Base-by-base conservation (phyloP, 2,797 vertebrate genomes). In the Macropus fuliginosus region DNA sequence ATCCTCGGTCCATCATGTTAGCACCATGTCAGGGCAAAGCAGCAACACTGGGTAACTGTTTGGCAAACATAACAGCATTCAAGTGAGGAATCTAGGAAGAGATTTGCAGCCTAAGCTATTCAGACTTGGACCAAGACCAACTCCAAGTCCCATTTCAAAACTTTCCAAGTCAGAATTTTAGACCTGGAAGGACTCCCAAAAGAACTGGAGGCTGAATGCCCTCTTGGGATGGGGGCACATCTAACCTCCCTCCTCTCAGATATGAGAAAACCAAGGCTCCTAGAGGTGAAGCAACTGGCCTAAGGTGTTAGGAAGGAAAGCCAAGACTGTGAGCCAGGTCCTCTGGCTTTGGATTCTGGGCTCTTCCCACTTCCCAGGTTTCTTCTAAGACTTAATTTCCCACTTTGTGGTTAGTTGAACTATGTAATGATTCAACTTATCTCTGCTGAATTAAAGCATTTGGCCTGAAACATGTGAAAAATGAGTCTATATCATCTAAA, bases 1-100 rank as follows among this genome's bases (percentile, higher is more conserved):
- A 97, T 98, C 97, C 97, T 98, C 96, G 96, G 97, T 97, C 98
- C 96, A 98, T 98, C 97, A 98, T 98, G 98, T 98, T 98, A 98
- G 97, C 97, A 97, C 97, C 97, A 92, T 98, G 97, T 98, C 97
- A 98, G 98, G 98, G 97, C 96, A 98, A 98, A 98, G 97, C 97
- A 98, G 98, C 97, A 98, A 97, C 96, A 97, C 97, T 97, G 96
- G 97, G 97, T 97, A 97, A 97, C 95, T 97, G 97, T 93, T 98
- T 97, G 95, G 97, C 97, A 97, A 97, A 96, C 56, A 95, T 94
- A 95, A 97, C 94, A 93, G 96, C 98, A 97, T 96, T 98, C 95
- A 96, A 98, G 95, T 95, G 91, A 98, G 98, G 97, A 8, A 96
- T 97, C 66, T 94, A 97, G 97, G 94, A 94, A 96, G 93, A 94